Base-by-base conservation (phyloP, 1,140 invertebrate genomes). In the Hetaerina americana region DNA sequence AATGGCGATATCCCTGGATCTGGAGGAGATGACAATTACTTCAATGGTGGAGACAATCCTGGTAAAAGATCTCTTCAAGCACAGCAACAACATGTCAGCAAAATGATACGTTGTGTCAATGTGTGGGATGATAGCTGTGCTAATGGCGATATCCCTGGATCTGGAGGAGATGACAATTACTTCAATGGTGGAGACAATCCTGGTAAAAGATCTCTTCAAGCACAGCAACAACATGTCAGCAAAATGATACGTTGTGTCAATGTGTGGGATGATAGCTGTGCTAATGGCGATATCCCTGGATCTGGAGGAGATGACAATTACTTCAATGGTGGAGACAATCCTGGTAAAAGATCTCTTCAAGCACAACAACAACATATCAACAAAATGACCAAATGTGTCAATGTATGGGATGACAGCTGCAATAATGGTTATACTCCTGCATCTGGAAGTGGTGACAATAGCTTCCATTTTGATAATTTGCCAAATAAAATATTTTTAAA, bases 161-260 rank as follows among this genome's bases (percentile, higher is more conserved):
- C 40, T 5, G 40, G 40, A 10, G 40, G 10, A 57, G 40, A 57
- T 57, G 40, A 10, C 10, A 10, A 57, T 57, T 57, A 57, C 22
- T 57, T 57, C 22, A n/a, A n/a, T 18, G 40, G 40, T 18, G 40
- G 22, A 18, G 40, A 57, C 40, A 57, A 12, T 12, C 40, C 40
- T 18, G 40, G 40, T 12, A 57, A 57, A 12, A 57, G 40, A 57
- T 57, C 40, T 10, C 15, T 18, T 12, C 40, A 57, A 18, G 22
- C 3, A 57, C 3, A 1, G 15, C 40, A 57, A n/a, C n/a, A n/a
- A n/a, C n/a, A n/a, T n/a, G n/a, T n/a, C n/a, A n/a, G n/a, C n/a
- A 57, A n/a, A 57, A 57, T 1, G 1, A 70, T 27, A 40, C 26
- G 72, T 18, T 72, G 72, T 31, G 18, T 70, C 10, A 72, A 72